Conservation (phyloP, 2,888 invertebrate genomes). For the Lymantria dispar region DNA sequence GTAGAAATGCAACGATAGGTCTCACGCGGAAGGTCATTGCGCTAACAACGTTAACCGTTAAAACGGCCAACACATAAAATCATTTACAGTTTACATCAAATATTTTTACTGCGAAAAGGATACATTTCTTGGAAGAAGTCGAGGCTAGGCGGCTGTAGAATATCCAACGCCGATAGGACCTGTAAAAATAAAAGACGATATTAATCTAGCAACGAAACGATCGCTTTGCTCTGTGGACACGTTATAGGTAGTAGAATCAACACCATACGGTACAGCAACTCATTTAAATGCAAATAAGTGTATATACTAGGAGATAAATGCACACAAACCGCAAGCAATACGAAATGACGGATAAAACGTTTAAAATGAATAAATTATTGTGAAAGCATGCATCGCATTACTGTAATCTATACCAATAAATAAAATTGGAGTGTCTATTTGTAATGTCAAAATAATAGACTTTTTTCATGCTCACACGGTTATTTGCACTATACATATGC, state of each 20-base stretch:
- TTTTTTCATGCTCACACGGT: too few relatives aligned
- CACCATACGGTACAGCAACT: slow-evolving; percentile 31
- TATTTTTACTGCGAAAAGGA: slow-evolving; percentile 84
- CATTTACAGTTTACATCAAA: slow-evolving; percentile 31
- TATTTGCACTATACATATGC: too few relatives aligned
- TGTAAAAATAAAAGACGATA: slow-evolving; percentile 77
- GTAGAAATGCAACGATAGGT: slow-evolving; percentile 43
- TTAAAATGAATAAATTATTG: slow-evolving; percentile 66
- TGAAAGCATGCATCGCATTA: slow-evolving; percentile 42
- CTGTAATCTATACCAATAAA: slow-evolving; percentile 63
- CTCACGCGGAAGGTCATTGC: slow-evolving; percentile 50
- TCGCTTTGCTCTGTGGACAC: slow-evolving; percentile 22
- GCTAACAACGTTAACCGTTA: slow-evolving; percentile 45
- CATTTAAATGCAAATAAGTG: slow-evolving; percentile 51
- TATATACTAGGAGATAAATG: slow-evolving; percentile 44
- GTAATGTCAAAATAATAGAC: too few relatives aligned
- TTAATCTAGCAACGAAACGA: slow-evolving; percentile 15
- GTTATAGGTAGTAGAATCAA: slow-evolving; percentile 40
- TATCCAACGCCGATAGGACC: slow-evolving; percentile 99
- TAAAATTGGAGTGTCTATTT: too few relatives aligned
- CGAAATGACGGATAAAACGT: slow-evolving; percentile 58
- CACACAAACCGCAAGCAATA: slow-evolving; percentile 50
- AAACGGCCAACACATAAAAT: slow-evolving; percentile 35
- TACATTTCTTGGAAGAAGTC: slow-evolving; percentile 99
- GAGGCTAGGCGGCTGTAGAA: slow-evolving; percentile 98